Conservation (phyloP, 2,113 vertebrate genomes). For the Clarias batrachus region DNA sequence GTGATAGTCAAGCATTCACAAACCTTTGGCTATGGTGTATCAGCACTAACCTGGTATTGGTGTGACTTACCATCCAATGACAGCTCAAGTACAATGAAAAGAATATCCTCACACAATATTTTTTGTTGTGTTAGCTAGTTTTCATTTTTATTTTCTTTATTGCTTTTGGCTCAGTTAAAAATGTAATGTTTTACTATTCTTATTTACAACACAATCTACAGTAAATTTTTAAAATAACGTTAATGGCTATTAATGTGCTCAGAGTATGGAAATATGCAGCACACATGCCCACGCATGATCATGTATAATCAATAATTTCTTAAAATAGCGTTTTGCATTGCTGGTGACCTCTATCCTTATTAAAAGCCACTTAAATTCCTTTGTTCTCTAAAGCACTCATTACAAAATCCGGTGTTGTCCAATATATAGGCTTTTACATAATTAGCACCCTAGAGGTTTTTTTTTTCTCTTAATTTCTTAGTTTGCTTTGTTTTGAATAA, state of each 20-base stretch:
- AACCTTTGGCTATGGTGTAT: background rate
- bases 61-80: background rate
- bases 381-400: conserved; percentile 80
- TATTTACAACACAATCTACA: conserved; percentile 5
- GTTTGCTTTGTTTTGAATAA: conserved; percentile 78
- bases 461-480: conserved; percentile 71
- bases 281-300: conserved; percentile 22
- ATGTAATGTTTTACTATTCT: conserved; percentile 16
- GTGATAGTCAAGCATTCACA: background rate
- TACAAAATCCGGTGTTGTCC: conserved; percentile 77
- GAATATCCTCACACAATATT: background rate
- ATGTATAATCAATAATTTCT: conserved; percentile 62
- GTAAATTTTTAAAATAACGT: conserved; percentile 24
- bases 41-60: background rate
- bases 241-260: conserved; percentile 24
- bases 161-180: conserved; percentile 28
- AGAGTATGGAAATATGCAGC: conserved; percentile 14
- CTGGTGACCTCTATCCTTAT: conserved; percentile 75
- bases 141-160: background rate
- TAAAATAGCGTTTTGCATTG: conserved; percentile 70
- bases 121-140: too few species aligned
- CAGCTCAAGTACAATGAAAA: background rate
- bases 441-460: conserved; percentile 77
- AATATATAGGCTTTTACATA: conserved; percentile 81
- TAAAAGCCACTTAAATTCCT: conserved; percentile 80